Evolutionary conservation across 2,888 invertebrate species (phyloP), one percentile per base, ranked within the genome.

Genomic region (Tolmerus cingulatus): DNA sequence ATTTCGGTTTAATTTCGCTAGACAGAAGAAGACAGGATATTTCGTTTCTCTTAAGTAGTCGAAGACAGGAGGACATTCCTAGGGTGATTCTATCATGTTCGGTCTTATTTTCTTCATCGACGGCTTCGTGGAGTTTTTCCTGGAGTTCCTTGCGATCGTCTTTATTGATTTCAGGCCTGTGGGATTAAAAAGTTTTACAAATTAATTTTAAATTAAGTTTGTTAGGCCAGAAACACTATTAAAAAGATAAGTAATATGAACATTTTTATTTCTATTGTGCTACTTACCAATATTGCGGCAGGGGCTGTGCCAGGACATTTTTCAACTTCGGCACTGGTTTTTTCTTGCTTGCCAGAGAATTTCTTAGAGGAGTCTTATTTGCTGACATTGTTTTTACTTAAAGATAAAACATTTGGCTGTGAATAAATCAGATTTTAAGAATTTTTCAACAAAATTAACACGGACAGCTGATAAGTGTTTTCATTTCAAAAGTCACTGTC

Each of bases 31-130:
- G 19, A 37, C 82, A 82, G 14, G 30, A 37, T 0, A 82, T 37
- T 40, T 82, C 82, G 2, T 37, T 82, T 57, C 82, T 82, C 5
- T 37, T 82, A n/a, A 82, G 23, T 57, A 66, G n/a, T 12, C 82
- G 27, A n/a, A 82, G 34, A 19, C 57, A 82, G 5, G 82, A 55
- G 1, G 57, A 37, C 12, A 51, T 57, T 34, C 82, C 82, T 9
- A 82, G 30, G 34, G 30, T 55, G 1, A 82, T 57, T 9, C 82
- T 66, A 19, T 5, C 19, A 57, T 27, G 66, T 30, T 34, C 19
- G 7, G 14, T 19, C 3, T 23, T 40, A 66, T 23, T 27, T 37
- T 34, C 37, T 40, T 34, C 51, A 27, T 37, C 27, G 37, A 37
- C 1, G 2, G 34, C 16, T 76, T 40, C 16, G 1, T 37, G 4